Percentiles rank a stretch among this genome's conserved stretches.
Conservation (phyloP, 2,888 invertebrate genomes). For the Zootermopsis nevadensis region DNA sequence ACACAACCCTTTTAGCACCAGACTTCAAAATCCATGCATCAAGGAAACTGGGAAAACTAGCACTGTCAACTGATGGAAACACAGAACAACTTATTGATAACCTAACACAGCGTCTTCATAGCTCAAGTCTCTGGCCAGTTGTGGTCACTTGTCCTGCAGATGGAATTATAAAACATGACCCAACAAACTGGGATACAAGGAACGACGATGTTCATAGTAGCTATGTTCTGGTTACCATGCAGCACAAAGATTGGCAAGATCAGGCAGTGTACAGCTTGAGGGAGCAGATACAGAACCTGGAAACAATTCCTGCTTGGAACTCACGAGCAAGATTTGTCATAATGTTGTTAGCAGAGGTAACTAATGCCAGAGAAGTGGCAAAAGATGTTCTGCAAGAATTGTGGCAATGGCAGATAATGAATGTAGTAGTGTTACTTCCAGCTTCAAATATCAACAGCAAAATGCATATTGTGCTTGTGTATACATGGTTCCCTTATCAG, state of each 20-base stretch:
- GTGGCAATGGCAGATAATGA: background rate
- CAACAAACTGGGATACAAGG: background rate
- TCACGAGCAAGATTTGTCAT: slow-evolving; percentile 19
- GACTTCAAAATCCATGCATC: background rate
- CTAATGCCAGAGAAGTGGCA: background rate
- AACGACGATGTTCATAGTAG: background rate
- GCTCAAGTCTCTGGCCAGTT: background rate
- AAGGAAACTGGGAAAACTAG: background rate
- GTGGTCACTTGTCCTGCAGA: background rate
- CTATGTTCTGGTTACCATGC: background rate
- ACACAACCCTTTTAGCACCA: background rate
- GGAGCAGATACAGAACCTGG: background rate
- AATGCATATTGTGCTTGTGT: background rate
- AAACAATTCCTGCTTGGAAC: slow-evolving; percentile 8
- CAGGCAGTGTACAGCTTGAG: background rate
- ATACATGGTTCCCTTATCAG: slow-evolving; percentile 16
- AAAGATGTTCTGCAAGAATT: background rate
- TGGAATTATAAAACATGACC: background rate
- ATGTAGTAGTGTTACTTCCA: background rate
- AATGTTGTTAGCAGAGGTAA: background rate
- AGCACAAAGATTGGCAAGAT: background rate
- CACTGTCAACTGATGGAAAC: background rate
- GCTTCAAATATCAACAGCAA: background rate
- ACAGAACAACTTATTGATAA: background rate
- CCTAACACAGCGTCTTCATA: background rate